Evolutionary conservation across 2,888 invertebrate genomes (phyloP).

Genomic region (Nudaria mundana): DNA sequence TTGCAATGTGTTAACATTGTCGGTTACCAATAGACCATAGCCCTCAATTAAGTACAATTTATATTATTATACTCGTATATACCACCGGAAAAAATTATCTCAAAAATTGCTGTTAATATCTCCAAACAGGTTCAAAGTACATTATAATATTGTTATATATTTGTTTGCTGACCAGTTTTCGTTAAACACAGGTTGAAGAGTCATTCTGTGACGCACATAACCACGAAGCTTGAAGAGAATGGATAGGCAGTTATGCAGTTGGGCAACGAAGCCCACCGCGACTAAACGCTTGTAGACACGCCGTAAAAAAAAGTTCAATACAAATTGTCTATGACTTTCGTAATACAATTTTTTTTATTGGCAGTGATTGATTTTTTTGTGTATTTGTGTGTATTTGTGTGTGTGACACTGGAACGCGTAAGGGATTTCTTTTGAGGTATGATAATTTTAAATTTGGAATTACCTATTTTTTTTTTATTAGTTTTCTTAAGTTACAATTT

Average conservation of each 20-base stretch:
- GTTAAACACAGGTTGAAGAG: conserved; percentile 4
- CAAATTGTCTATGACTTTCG: neutral
- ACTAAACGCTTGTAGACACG: neutral
- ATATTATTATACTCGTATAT: too few species aligned
- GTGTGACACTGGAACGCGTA: neutral
- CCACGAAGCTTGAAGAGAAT: conserved; percentile 6
- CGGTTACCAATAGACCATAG: too few species aligned
- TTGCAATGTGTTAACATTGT: too few species aligned
- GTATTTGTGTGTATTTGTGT: conserved; percentile 3
- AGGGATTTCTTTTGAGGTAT: neutral
- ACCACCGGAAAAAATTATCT: too few species aligned
- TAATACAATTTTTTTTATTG: neutral
- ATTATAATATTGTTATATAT: too few species aligned
- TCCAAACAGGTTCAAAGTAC: neutral
- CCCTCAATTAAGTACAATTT: too few species aligned
- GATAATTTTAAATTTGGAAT: too few species aligned
- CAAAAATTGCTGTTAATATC: too few species aligned
- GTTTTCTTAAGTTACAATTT: neutral
- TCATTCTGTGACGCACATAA: neutral
- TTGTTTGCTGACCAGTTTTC: conserved; percentile 1
- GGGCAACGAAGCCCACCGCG: conserved; percentile 7
- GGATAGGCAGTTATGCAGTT: conserved; percentile 3
- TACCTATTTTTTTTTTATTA: neutral
- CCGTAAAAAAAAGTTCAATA: neutral
- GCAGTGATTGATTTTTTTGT: neutral